Evolutionary conservation across 30 jellyfish, hydroid and myxozoan species (phyloP), one percentile per base, ranked within the genome.

Genomic region (Morbakka virulenta): DNA sequence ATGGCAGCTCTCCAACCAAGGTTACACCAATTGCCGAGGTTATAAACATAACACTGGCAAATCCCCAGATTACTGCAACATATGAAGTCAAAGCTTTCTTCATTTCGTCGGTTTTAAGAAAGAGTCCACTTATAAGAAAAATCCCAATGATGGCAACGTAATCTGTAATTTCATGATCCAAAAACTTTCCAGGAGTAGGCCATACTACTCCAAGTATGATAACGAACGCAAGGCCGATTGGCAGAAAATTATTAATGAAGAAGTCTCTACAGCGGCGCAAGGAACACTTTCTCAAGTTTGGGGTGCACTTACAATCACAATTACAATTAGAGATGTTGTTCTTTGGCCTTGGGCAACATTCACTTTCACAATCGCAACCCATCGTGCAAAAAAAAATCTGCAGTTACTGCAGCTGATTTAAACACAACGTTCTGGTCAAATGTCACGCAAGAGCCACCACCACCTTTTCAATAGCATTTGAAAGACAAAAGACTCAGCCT

Each of bases 171-270:
- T 79, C 27, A 65, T 85, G 96, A 30, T 79, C 61, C 28, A 92
- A 79, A 4, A 91, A 82, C 4, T 77, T 86, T 0, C 98, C 98
- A 11, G 92, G 87, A 48, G 69, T 69, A 23, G 98, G 98, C 1
- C 85, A 87, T n/a, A 85, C 68, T 17, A 87, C 89, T 12, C 98
- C 98, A 81, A 92, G 64, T n/a, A 82, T 41, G 2, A 92, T 94
- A 12, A 83, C 86, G 11, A 68, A 49, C 1, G 80, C 30, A n/a
- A 92, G 87, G 31, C 93, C 95, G 14, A 92, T 67, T 0, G 98
- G 98, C 48, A 92, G 77, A 13, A 62, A 34, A 53, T 92, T 86
- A 28, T 79, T 84, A 63, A 79, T 65, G 52, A 85, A 9, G 31
- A 92, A 84, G 6, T 67, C 20, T 23, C 49, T 53, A 33, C 67